Conservation (phyloP, 1,140 invertebrate species). For the Hetaerina americana region DNA sequence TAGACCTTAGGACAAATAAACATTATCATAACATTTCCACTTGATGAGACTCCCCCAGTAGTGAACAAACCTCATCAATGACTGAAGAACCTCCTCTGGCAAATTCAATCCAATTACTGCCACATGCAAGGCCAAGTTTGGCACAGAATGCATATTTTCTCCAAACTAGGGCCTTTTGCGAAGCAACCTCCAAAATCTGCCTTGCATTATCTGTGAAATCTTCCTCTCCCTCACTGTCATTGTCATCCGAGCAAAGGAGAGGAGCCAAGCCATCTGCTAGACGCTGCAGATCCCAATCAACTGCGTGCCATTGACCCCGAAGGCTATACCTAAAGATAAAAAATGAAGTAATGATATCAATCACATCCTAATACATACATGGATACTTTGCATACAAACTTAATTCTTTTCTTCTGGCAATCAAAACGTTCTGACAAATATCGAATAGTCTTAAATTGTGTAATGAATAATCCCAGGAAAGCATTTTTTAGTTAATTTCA, state of each 20-base stretch:
- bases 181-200: not conserved
- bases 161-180: not conserved
- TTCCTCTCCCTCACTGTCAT: not conserved
- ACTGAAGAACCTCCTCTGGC: not conserved
- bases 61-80: conserved; percentile 26
- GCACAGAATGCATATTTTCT: not conserved
- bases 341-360: too few species aligned
- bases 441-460: too few species aligned
- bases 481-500: too few species aligned
- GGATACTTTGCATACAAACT: too few species aligned
- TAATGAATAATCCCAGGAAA: too few species aligned
- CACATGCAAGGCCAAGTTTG: not conserved
- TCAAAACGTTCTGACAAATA: too few species aligned
- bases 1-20: too few species aligned
- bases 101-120: not conserved
- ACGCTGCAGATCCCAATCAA: conserved; percentile 24
- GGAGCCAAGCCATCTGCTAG: conserved; percentile 21
- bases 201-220: not conserved
- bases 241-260: conserved; percentile 12
- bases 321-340: conserved; percentile 33
- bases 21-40: too few species aligned
- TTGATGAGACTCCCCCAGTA: too few species aligned
- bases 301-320: conserved; percentile 23
- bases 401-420: too few species aligned
- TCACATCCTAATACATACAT: too few species aligned